These are phyloP conservation scores for Thamnaconus septentrionalis DNA, from an alignment of 2,113 vertebrate genomes.

Conservation along the genomic window DNA sequence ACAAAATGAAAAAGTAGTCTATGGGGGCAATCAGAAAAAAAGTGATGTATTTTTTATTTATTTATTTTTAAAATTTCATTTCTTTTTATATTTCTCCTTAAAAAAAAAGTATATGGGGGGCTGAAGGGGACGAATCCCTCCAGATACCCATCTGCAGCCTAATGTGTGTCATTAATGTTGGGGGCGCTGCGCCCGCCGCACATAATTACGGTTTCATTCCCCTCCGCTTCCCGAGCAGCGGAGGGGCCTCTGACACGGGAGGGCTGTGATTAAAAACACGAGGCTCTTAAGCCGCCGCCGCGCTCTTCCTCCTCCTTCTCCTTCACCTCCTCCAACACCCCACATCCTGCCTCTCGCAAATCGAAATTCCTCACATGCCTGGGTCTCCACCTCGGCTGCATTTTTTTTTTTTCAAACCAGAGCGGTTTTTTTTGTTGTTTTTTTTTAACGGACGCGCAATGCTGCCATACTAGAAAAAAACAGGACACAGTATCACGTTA, in stretches of 20 bases:
- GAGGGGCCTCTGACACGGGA: constrained; percentile 65
- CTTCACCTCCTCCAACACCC: constrained; percentile 27
- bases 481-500: no score
- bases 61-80: background rate
- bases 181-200: constrained; percentile 55
- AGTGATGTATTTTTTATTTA: background rate
- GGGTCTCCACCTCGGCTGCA: constrained; percentile 35
- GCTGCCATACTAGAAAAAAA: no score
- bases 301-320: constrained; percentile 35
- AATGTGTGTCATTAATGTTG: constrained; percentile 66
- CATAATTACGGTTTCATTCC: constrained; percentile 73
- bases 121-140: constrained; percentile 36
- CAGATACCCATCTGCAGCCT: constrained; percentile 65
- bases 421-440: no score
- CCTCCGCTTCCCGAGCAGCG: constrained; percentile 63
- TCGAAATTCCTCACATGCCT: constrained; percentile 59
- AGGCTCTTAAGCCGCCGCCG: constrained; percentile 53
- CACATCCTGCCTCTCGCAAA: constrained; percentile 47
- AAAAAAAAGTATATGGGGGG: constrained; percentile 27
- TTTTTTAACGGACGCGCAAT: no score
- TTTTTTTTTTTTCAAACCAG: constrained; percentile 19
- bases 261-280: constrained; percentile 73
- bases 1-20: no score
- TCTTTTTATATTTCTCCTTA: constrained; percentile 2
- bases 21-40: background rate